A percentile compares a stretch with the other conserved stretches of the same genome.
Conservation (phyloP, 1,140 invertebrate species). For the Drosophila baimaii region DNA sequence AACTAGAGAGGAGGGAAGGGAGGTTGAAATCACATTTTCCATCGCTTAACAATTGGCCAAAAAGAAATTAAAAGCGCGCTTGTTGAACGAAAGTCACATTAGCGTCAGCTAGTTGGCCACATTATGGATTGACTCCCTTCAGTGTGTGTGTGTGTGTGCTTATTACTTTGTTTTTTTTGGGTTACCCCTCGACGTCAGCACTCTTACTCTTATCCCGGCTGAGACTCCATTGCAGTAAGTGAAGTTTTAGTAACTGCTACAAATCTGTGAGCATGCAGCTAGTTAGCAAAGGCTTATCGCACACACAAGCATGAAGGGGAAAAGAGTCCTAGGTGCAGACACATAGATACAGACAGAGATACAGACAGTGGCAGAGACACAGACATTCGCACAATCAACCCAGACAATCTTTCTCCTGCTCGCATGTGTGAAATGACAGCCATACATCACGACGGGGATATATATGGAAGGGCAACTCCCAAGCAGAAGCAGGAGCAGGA, state of each 20-base stretch:
- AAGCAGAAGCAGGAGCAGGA: constrained; percentile 4
- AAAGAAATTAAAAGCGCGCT: constrained; percentile 27
- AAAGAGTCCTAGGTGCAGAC: constrained; percentile 11
- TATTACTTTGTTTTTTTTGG: constrained; percentile 5
- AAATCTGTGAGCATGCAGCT: constrained; percentile 61
- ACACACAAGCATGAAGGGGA: constrained; percentile 4
- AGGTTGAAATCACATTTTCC: constrained; percentile 16
- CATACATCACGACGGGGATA: constrained; percentile 51
- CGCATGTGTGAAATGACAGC: constrained; percentile 58
- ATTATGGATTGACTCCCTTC: constrained; percentile 29
- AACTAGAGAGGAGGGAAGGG: background rate
- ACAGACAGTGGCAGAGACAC: background rate
- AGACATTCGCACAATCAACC: constrained; percentile 38
- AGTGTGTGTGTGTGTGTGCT: background rate
- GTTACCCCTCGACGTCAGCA: background rate
- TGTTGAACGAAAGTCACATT: constrained; percentile 37
- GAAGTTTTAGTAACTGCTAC: constrained; percentile 58
- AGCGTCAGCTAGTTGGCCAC: constrained; percentile 38
- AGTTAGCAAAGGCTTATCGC: constrained; percentile 54
- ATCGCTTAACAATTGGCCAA: constrained; percentile 36
- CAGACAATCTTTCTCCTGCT: constrained; percentile 42
- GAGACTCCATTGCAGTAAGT: constrained; percentile 38
- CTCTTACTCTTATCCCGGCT: constrained; percentile 9
- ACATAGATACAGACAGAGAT: constrained; percentile 5
- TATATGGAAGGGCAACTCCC: constrained; percentile 11